Base-by-base conservation (phyloP, 2,797 vertebrate species). In the Trachops cirrhosus region DNA sequence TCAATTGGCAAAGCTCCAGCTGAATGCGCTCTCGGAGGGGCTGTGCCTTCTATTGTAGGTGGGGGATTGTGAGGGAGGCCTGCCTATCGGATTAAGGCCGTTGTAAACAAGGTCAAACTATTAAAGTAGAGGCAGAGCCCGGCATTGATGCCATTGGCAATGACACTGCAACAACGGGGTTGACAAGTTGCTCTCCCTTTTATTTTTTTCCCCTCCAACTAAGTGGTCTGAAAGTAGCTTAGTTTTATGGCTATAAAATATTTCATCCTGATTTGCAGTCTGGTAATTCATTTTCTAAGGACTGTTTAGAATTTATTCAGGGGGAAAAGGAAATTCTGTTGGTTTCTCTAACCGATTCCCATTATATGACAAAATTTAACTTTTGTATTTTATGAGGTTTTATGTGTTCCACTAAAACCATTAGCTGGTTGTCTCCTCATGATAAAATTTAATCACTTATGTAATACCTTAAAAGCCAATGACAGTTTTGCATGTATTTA, bases 1-100 rank as follows among this genome's bases (percentile, higher is more conserved):
- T 98, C 98, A 98, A 98, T 98, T 98, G 98, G 98, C 98, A 98
- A 98, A 98, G 98, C 98, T 98, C 98, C 98, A 98, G 98, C 96
- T 97, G 98, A 97, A 98, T 80, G 96, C 46, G 15, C 97, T 98
- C 93, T 52, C 32, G 4, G 86, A 96, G 97, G 97, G 92, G 97
- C 97, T 96, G 88, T 8, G 92, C 94, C 98, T 98, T 97, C 98
- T 95, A 44, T 52, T 97, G 96, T n/a, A 92, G 97, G 94, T 94
- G 96, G 97, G 94, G 96, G 95, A 95, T 77, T 94, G 96, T 39
- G 54, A 96, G 91, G 93, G 95, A 97, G 96, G 89, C 84, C 96
- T 98, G 98, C 97, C 74, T 50, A 97, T 95, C 57, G 67, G 94
- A 97, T 86, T 97, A 86, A 18, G 93, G 97, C 96, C 97, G 93